Evolutionary conservation across 2,113 vertebrate genomes (phyloP).

Genomic region (Forbesichthys agassizii): DNA sequence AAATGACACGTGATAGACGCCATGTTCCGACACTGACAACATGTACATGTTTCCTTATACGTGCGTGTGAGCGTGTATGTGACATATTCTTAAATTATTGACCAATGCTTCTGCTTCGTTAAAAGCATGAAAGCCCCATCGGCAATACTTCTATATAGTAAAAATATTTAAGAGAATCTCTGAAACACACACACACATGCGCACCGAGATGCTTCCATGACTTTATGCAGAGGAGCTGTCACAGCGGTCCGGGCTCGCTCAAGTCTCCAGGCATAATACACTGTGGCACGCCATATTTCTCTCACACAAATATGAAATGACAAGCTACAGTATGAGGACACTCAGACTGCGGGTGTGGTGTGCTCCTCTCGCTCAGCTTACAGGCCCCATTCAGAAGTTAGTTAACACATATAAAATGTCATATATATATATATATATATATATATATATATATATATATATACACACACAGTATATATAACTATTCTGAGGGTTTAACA

Average conservation of each 20-base stretch:
- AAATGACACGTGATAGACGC: slow-evolving; percentile 52
- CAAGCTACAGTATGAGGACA: slow-evolving; percentile 45
- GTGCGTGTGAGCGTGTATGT: neutral
- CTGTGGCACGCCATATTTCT: slow-evolving; percentile 59
- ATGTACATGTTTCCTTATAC: slow-evolving; percentile 12
- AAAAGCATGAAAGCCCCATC: too few species aligned
- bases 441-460: too few species aligned
- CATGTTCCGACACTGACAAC: slow-evolving; percentile 39
- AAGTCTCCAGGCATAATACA: slow-evolving; percentile 49
- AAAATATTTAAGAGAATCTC: neutral
- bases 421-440: too few species aligned
- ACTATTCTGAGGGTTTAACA: too few species aligned
- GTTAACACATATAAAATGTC: too few species aligned
- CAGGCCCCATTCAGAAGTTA: slow-evolving; percentile 19
- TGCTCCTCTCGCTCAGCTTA: slow-evolving; percentile 2
- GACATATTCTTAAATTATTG: too few species aligned
- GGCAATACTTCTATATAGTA: neutral
- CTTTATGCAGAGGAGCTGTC: slow-evolving; percentile 51
- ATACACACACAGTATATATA: too few species aligned
- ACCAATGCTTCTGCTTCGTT: too few species aligned
- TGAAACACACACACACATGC: neutral
- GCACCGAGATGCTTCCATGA: slow-evolving; percentile 14
- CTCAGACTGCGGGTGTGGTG: slow-evolving; percentile 48
- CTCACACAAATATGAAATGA: slow-evolving; percentile 57
- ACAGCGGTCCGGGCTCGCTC: slow-evolving; percentile 34